Base-by-base conservation (phyloP, 2,888 invertebrate species). In the Antheraea yamamai region DNA sequence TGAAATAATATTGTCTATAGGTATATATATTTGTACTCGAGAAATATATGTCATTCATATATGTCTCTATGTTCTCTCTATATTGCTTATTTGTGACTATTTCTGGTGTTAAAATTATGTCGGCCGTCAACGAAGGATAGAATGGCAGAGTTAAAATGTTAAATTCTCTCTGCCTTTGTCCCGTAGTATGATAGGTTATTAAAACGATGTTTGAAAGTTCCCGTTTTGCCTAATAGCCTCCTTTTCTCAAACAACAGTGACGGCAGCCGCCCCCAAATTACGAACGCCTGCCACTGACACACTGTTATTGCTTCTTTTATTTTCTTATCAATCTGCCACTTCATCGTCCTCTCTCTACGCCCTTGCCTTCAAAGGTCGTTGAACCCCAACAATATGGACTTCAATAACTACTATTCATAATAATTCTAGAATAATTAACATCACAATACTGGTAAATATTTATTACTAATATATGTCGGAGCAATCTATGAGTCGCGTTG, bases 281-380 rank as follows among this genome's bases (percentile, higher is more conserved):
- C 76, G 26, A 77, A 58, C 75, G 81, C 79, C 81, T 85, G 84
- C 78, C 78, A 75, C 78, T 83, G 85, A 83, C 84, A 77, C 81
- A 83, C 82, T 80, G 81, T 83, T 85, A 84, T 83, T 82, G 79
- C 81, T 70, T 30, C 74, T 79, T 84, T 81, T 81, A 79, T 82
- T 81, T 81, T 79, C 79, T 78, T 80, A 81, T 78, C 79, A 76
- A 75, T 74, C 75, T 35, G 61, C 74, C 73, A 58, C 47, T 74
- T 74, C 58, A 71, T 52, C 71, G 26, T 66, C 47, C n/a, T 30
- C 70, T 68, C 72, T 47, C 72, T 72, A 52, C 52, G 20, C 30
- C 39, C 61, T 74, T 55, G 55, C 18, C 39, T 47, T 73, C 30
- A 30, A 52, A 26, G 30, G 20, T 12, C 52, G 35, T 52, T 20